Evolutionary conservation across 1,140 invertebrate species (phyloP).

Genomic region (Cecropterus lyciades): DNA sequence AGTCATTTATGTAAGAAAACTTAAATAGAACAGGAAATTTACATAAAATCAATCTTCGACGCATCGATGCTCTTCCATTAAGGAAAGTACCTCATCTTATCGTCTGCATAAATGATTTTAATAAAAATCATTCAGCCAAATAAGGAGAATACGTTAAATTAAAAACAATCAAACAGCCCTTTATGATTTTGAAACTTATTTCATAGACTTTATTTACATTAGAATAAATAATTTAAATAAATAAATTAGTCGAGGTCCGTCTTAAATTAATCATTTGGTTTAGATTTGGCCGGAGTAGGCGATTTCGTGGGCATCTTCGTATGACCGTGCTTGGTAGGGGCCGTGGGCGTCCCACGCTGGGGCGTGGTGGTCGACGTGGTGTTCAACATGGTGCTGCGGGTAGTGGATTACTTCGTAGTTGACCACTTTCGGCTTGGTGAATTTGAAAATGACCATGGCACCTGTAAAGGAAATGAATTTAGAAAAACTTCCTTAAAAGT

Average conservation of each 20-base stretch:
- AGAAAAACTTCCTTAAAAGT: too few species aligned
- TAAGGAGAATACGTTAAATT: too few species aligned
- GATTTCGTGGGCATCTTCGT: slow-evolving; percentile 86
- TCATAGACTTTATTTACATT: slow-evolving; percentile 78
- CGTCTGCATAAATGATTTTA: too few species aligned
- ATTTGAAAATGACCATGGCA: slow-evolving; percentile 93
- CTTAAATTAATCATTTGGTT: slow-evolving; percentile 56
- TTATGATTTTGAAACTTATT: slow-evolving; percentile 71
- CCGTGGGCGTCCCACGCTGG: slow-evolving; percentile 85
- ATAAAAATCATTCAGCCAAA: too few species aligned
- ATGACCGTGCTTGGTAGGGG: slow-evolving; percentile 84
- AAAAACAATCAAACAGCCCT: slow-evolving; percentile 50
- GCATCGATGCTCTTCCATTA: too few species aligned
- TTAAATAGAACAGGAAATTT: too few species aligned
- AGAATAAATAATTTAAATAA: slow-evolving; percentile 79
- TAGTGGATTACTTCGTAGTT: slow-evolving; percentile 94
- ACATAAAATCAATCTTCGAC: too few species aligned
- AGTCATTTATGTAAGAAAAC: too few species aligned
- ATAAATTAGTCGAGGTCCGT: slow-evolving; percentile 79
- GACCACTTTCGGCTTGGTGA: slow-evolving; percentile 92
- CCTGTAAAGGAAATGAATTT: slow-evolving; percentile 69
- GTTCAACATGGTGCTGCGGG: slow-evolving; percentile 91
- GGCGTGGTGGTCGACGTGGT: slow-evolving; percentile 84
- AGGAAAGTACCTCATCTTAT: too few species aligned
- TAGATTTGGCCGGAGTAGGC: slow-evolving; percentile 87